Evolutionary conservation across 2,888 invertebrate species (phyloP), one percentile per base, ranked within the genome.

Genomic region (Cryptocheilus praepositus): DNA sequence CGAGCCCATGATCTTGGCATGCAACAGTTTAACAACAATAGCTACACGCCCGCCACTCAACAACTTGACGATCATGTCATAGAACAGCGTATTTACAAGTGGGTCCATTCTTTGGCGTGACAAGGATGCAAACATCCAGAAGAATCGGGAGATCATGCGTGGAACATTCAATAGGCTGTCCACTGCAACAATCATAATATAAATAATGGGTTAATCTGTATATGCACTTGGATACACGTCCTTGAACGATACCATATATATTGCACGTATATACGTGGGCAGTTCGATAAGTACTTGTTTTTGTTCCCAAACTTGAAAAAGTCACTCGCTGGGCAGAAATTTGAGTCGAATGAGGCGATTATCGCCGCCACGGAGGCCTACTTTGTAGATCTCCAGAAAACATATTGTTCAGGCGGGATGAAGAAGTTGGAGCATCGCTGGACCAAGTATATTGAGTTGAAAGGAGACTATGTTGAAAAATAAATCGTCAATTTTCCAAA

Each of bases 1-100:
- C 15, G 70, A 64, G 0, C 74, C 79, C 62, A 86, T 81, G 69
- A 88, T 83, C 45, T 76, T 82, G 11, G 81, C 75, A 13, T 88
- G 84, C 44, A 88, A 66, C 19, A 86, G 77, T 65, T 85, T 86
- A 0, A 88, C 84, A 15, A 87, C 85, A 4, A 81, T 73, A 3
- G 86, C 85, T 19, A 87, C 88, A n/a, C 88, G 83, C 1, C 87
- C 88, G 16, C 83, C 84, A 51, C 85, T 84, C 58, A 88, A 71
- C 19, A 88, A 73, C 64, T 85, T 88, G 3, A 80, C 69, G 59
- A 88, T 68, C 7, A 81, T 76, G 7, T 81, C 80, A 5, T 83
- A 74, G 19, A 88, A 74, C 52, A 81, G 58, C 57, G 69, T 67
- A 56, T 84, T 86, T 43, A 86, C 67, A 2, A 82, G 19, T 7